Evolutionary conservation across 2,113 vertebrate species (phyloP).

Genomic region (Tinamus guttatus): DNA sequence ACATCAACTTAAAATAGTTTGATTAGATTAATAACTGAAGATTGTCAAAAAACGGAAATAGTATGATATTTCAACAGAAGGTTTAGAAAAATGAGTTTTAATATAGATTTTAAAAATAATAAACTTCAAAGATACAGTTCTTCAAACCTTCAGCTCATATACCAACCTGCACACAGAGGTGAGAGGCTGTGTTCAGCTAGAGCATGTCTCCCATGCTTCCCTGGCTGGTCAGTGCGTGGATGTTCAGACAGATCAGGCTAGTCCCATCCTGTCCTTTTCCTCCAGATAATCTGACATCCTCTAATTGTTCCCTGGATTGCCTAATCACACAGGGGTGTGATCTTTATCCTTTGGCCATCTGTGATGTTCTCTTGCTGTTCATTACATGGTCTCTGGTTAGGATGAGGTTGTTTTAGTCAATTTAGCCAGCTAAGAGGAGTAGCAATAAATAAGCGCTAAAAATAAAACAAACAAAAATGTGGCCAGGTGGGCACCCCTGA

Average conservation of each 20-base stretch:
- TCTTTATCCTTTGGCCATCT: conserved; percentile 25
- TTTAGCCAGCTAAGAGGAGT: not conserved
- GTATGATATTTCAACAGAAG: not conserved
- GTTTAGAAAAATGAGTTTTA: not conserved
- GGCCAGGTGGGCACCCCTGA: not conserved
- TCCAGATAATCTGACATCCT: conserved; percentile 25
- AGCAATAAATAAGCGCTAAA: not conserved
- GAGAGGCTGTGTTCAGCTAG: not conserved
- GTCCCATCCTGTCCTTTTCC: not conserved
- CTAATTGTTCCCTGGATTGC: conserved; percentile 16
- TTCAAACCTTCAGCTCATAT: not conserved
- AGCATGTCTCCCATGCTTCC: not conserved
- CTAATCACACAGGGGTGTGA: conserved; percentile 22
- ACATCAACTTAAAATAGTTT: not conserved
- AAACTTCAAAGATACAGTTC: not conserved
- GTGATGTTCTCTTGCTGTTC: conserved; percentile 55
- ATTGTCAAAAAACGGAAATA: not conserved
- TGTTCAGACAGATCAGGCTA: not conserved
- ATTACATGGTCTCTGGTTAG: not conserved
- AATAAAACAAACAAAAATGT: not conserved
- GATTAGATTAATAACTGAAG: not conserved
- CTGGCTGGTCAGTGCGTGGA: not conserved
- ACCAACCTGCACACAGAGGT: not conserved
- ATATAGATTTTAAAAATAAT: not conserved
- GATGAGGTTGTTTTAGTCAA: not conserved